Evolutionary conservation across 1,140 invertebrate genomes (phyloP).

Genomic region (Proctacanthus coquilletti): DNA sequence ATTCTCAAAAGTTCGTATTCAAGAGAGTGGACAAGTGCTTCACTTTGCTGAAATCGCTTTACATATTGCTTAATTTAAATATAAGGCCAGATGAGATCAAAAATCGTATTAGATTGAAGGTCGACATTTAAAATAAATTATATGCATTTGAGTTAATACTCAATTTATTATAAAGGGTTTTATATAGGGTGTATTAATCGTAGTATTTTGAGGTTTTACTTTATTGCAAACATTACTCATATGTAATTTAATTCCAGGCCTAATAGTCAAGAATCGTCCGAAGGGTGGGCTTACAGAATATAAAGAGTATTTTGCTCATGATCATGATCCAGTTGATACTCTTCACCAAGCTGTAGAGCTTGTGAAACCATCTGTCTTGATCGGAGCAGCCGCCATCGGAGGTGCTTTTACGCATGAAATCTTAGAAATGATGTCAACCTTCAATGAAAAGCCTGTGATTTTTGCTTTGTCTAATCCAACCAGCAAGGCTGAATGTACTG

Average conservation of each 20-base stretch:
- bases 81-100: too few relatives aligned
- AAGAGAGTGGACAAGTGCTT: too few relatives aligned
- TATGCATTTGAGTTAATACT: too few relatives aligned
- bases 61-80: too few relatives aligned
- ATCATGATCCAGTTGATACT: slow-evolving; percentile 47
- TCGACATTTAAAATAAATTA: too few relatives aligned
- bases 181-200: neutral
- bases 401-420: slow-evolving; percentile 78
- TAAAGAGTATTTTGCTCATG: slow-evolving; percentile 61
- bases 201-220: slow-evolving; percentile 31
- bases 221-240: too few relatives aligned
- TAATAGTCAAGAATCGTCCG: slow-evolving; percentile 63
- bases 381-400: slow-evolving; percentile 68
- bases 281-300: slow-evolving; percentile 58
- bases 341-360: slow-evolving; percentile 59
- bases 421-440: slow-evolving; percentile 55
- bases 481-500: slow-evolving; percentile 93
- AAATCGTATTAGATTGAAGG: too few relatives aligned
- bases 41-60: too few relatives aligned
- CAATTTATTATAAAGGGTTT: neutral
- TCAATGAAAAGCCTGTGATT: slow-evolving; percentile 39
- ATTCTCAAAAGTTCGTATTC: too few relatives aligned
- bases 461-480: slow-evolving; percentile 96
- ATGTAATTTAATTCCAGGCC: too few relatives aligned
- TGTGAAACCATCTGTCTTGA: slow-evolving; percentile 71